phyloP scores from a whole-genome alignment of 1,140 invertebrate species.

The Tetraneura akinire region DNA sequence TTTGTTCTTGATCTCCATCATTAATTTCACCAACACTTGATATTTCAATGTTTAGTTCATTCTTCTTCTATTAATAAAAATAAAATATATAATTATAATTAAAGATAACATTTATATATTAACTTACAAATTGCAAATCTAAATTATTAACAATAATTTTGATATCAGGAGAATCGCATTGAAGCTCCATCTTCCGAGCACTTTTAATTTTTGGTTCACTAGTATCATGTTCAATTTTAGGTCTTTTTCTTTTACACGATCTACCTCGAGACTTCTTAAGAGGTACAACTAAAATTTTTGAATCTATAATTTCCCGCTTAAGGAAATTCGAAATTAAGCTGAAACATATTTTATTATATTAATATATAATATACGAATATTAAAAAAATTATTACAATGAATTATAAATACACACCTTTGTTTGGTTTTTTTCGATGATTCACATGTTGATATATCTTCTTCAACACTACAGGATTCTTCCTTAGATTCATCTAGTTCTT shows the following conservation, averaged over 20 bases:
- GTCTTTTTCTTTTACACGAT: slow-evolving; percentile 41
- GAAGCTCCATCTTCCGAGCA: not conserved
- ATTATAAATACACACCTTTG: not conserved
- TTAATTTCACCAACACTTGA: not conserved
- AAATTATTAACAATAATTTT: not conserved
- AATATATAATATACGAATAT: not conserved
- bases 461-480: not conserved
- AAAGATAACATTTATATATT: not conserved
- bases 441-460: not conserved
- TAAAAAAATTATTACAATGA: not conserved
- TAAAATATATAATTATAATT: not conserved
- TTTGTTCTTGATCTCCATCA: not conserved
- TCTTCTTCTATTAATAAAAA: not conserved
- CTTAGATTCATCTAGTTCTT: not conserved
- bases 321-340: slow-evolving; percentile 35
- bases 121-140: not conserved
- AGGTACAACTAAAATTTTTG: not conserved
- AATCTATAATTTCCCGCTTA: not conserved
- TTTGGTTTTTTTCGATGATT: not conserved
- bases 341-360: not conserved
- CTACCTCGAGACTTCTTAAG: not conserved
- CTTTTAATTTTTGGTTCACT: slow-evolving; percentile 21
- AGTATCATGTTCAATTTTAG: not conserved
- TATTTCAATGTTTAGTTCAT: not conserved
- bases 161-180: not conserved